Evolutionary conservation across 2,888 invertebrate genomes (phyloP).

Genomic region (Stenichneumon culpator): DNA sequence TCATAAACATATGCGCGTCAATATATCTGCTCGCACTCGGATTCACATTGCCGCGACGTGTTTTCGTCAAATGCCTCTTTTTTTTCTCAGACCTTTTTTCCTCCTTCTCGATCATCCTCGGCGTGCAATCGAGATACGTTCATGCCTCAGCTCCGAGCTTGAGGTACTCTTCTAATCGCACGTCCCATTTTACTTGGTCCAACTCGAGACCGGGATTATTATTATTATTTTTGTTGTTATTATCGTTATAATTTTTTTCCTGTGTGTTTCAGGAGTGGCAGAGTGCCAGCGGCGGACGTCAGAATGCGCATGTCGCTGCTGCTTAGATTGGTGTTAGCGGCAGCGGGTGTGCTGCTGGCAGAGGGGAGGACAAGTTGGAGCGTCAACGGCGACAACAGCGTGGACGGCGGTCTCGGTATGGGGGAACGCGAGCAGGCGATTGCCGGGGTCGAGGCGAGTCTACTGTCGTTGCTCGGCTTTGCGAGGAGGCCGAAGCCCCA

Average conservation of each 20-base stretch:
- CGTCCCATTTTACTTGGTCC: too few relatives aligned
- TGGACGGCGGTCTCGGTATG: conserved; percentile 63
- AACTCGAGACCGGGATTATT: background rate
- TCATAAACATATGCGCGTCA: conserved; percentile 32
- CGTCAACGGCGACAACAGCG: conserved; percentile 84
- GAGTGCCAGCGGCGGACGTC: conserved; percentile 81
- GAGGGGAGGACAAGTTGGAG: conserved; percentile 84
- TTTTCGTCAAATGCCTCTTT: background rate
- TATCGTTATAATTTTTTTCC: conserved; percentile 51
- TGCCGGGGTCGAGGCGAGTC: conserved; percentile 87
- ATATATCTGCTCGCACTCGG: conserved; percentile 41
- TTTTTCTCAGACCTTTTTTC: background rate
- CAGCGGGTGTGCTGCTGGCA: conserved; percentile 82
- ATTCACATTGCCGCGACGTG: conserved; percentile 42
- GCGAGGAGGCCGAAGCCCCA: conserved; percentile 87
- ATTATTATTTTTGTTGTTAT: background rate
- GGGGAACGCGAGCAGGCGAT: conserved; percentile 82
- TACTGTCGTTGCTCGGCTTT: conserved; percentile 89
- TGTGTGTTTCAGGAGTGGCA: conserved; percentile 80
- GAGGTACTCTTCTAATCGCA: too few relatives aligned
- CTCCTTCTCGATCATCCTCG: background rate
- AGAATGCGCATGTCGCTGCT: conserved; percentile 84
- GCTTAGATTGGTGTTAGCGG: conserved; percentile 83
- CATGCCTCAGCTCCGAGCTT: too few relatives aligned
- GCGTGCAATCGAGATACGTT: background rate